Percentiles rank a stretch among this genome's conserved stretches.
These are phyloP conservation scores for Python bivittatus DNA, from an alignment of 2,113 vertebrate genomes.

Conservation along the genomic window DNA sequence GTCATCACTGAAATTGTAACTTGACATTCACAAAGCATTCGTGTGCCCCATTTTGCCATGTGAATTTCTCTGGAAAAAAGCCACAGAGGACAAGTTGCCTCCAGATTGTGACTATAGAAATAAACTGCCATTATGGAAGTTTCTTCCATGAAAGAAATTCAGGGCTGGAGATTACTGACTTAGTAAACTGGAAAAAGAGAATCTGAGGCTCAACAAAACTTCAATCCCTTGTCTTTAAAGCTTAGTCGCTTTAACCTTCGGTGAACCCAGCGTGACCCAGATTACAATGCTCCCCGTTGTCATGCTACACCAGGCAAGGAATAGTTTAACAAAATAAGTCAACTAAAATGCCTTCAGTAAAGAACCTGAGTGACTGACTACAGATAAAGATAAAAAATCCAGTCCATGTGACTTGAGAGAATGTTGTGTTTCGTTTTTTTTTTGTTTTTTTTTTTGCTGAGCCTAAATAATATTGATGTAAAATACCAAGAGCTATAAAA, in stretches of 20 bases:
- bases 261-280: neutral
- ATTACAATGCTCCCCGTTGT: neutral
- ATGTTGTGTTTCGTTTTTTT: neutral
- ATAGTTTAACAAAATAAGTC: neutral
- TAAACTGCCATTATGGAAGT: neutral
- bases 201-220: neutral
- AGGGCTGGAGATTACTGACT: accelerated
- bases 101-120: neutral
- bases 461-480: neutral
- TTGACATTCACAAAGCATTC: neutral
- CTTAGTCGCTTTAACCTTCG: neutral
- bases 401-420: neutral
- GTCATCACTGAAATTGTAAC: neutral
- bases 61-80: accelerated
- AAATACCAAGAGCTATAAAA: neutral
- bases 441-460: too few relatives aligned
- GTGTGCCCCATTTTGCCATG: neutral
- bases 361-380: neutral
- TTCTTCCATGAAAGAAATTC: neutral
- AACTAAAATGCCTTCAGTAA: neutral
- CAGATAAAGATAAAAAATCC: neutral
- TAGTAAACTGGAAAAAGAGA: neutral
- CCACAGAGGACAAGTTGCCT: neutral
- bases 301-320: neutral
- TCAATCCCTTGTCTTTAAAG: neutral